These are phyloP conservation scores for Hexactinellida sp. DNA, from an alignment of 37 sponge, comb jelly and placozoan genomes.

Conservation along the genomic window DNA sequence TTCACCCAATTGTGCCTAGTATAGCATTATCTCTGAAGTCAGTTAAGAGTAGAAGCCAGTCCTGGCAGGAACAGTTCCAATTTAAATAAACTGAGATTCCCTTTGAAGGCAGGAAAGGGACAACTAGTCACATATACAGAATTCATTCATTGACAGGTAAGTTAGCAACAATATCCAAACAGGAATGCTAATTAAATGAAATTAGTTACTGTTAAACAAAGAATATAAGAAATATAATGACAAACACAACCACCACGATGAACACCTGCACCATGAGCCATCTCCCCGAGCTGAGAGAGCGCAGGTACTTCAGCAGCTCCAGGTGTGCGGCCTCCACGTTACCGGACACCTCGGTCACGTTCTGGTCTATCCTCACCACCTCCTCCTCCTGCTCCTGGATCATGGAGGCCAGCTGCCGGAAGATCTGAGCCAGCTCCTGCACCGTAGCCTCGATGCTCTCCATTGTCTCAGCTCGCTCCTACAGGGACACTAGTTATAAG, in stretches of 20 bases:
- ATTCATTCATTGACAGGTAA: no score
- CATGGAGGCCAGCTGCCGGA: slow-evolving; percentile 90
- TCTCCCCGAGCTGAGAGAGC: slow-evolving; percentile 85
- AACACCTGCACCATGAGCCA: slow-evolving; percentile 99
- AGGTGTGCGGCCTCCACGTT: slow-evolving; percentile 93
- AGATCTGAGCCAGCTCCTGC: slow-evolving; percentile 84
- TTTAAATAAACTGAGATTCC: no score
- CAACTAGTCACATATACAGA: no score
- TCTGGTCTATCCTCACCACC: slow-evolving; percentile 86
- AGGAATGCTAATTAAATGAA: neutral
- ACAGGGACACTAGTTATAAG: slow-evolving; percentile 34
- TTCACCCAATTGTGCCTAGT: no score
- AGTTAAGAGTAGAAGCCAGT: no score
- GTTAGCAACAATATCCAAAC: no score
- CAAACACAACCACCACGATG: slow-evolving; percentile 72
- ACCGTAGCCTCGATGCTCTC: slow-evolving; percentile 89
- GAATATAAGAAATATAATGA: slow-evolving; percentile 89
- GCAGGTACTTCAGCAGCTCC: slow-evolving; percentile 94
- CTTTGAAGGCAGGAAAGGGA: no score
- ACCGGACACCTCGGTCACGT: slow-evolving; percentile 61
- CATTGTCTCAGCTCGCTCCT: slow-evolving; percentile 88
- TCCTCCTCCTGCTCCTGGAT: slow-evolving; percentile 91
- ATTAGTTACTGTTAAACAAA: slow-evolving; percentile 39
- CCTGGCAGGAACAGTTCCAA: no score
- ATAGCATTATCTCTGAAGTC: no score